A percentile compares a stretch with the other conserved stretches of the same genome.
phyloP scores from a whole-genome alignment of 1,140 invertebrate genomes.

The Mactra quadrangularis region DNA sequence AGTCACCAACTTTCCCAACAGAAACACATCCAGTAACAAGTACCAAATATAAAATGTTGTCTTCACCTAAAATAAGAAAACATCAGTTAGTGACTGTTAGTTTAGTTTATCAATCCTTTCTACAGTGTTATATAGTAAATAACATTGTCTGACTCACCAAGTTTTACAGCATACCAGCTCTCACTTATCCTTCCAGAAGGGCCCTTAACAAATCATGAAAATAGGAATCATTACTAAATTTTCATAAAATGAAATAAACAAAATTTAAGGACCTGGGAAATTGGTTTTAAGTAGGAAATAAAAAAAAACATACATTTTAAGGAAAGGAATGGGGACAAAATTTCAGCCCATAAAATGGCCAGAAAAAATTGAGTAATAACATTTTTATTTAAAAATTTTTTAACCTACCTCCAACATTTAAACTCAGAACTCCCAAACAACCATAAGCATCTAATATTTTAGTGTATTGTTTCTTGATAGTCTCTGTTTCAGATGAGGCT shows the following conservation, averaged over 20 bases:
- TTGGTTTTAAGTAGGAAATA: no score
- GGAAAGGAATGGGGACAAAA: no score
- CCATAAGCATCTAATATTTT: constrained; percentile 97
- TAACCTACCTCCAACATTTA: constrained; percentile 88
- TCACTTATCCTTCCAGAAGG: no score
- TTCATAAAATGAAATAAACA: no score
- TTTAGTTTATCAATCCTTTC: not conserved
- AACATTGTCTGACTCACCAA: not conserved
- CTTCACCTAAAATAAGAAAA: constrained; percentile 87
- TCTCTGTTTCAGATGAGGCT: constrained; percentile 91
- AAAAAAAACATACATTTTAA: no score
- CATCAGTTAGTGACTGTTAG: not conserved
- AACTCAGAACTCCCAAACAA: constrained; percentile 94
- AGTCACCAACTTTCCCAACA: constrained; percentile 95
- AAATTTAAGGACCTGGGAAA: no score
- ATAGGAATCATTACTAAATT: no score
- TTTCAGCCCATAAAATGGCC: not conserved
- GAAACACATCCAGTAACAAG: constrained; percentile 97
- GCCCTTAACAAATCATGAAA: no score
- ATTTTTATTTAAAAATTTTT: no score
- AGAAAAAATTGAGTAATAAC: no score
- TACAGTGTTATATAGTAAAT: not conserved
- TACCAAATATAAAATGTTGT: constrained; percentile 92
- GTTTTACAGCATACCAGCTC: not conserved
- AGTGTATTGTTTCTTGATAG: constrained; percentile 93